phyloP scores from a whole-genome alignment of 2,888 invertebrate genomes.

The Schrankia costaestrigalis region DNA sequence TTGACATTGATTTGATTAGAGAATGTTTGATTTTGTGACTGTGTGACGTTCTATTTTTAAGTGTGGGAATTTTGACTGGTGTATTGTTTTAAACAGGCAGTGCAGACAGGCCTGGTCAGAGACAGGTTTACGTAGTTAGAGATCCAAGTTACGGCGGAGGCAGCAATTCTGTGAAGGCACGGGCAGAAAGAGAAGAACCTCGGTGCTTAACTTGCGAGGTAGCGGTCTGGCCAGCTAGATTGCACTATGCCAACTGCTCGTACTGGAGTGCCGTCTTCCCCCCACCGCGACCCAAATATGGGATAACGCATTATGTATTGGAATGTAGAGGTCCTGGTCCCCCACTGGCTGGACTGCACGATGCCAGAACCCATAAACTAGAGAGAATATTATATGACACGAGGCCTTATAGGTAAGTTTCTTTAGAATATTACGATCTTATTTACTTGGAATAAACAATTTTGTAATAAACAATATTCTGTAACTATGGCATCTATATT shows the following conservation, averaged over 20 bases:
- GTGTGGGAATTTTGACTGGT: conserved; percentile 18
- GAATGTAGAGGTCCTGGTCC: conserved; percentile 96
- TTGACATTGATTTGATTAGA: conserved; percentile 14
- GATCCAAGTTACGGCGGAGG: conserved; percentile 85
- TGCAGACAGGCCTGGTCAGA: conserved; percentile 91
- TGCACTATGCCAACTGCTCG: conserved; percentile 92
- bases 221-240: conserved; percentile 88
- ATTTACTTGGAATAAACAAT: too few relatives aligned
- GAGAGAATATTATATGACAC: conserved; percentile 89
- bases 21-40: conserved; percentile 31
- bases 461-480: too few relatives aligned
- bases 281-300: conserved; percentile 68
- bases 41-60: too few relatives aligned
- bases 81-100: conserved; percentile 79
- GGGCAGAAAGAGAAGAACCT: conserved; percentile 84
- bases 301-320: conserved; percentile 86
- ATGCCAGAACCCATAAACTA: conserved; percentile 87
- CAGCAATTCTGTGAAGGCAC: conserved; percentile 69
- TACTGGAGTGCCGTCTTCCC: conserved; percentile 90
- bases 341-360: conserved; percentile 90
- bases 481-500: too few relatives aligned
- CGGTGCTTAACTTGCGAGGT: conserved; percentile 94
- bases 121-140: conserved; percentile 92
- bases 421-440: conserved; percentile 1
- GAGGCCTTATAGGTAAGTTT: conserved; percentile 80